Percentiles rank a stretch among this genome's conserved stretches.
Conservation (phyloP, 2,888 invertebrate genomes). For the Eucera pruinosa region DNA sequence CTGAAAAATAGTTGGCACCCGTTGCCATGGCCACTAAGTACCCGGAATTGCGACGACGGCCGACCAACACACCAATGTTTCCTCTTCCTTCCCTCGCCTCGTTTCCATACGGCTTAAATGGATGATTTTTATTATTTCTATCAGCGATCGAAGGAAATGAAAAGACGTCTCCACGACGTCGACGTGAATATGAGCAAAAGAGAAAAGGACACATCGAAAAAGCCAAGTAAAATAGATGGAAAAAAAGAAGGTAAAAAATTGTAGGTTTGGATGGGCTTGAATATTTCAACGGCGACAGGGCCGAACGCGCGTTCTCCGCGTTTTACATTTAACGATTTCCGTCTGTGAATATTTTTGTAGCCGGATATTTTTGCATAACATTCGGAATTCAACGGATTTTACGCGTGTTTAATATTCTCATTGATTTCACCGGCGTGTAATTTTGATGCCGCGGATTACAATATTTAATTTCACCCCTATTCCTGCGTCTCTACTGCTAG, state of each 20-base stretch:
- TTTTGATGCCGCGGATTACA: background rate
- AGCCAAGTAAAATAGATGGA: background rate
- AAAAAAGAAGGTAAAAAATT: background rate
- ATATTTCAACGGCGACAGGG: conserved; percentile 2
- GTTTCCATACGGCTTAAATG: conserved; percentile 29
- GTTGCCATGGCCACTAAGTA: conserved; percentile 74
- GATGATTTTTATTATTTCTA: conserved; percentile 66
- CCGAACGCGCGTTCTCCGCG: background rate
- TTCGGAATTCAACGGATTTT: conserved; percentile 7
- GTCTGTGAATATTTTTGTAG: background rate
- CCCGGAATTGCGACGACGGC: conserved; percentile 61
- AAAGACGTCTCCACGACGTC: conserved; percentile 16
- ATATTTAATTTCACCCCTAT: conserved; percentile 6
- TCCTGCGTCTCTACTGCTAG: background rate
- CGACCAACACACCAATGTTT: conserved; percentile 31
- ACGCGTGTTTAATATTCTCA: conserved; percentile 18
- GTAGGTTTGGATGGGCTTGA: background rate
- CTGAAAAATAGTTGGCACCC: conserved; percentile 73
- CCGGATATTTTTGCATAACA: background rate
- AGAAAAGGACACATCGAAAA: background rate
- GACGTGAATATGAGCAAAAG: conserved; percentile 4
- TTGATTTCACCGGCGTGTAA: background rate
- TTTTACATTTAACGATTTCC: conserved; percentile 22
- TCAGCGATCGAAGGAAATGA: conserved; percentile 31
- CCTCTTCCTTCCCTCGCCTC: background rate